phyloP scores from a whole-genome alignment of 1,140 invertebrate species.

The Battus philenor region DNA sequence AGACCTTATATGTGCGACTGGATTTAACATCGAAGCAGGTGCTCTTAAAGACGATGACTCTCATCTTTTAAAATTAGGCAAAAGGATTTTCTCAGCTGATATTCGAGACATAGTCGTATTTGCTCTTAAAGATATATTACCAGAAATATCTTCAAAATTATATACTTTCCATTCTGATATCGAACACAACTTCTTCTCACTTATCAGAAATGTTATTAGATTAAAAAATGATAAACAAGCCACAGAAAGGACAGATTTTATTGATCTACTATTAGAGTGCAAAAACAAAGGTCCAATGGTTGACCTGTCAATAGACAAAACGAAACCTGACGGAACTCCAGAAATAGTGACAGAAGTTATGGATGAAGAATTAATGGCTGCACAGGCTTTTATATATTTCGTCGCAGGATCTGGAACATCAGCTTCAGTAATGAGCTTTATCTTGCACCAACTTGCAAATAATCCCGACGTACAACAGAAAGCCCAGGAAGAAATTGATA shows the following conservation, averaged over 20 bases:
- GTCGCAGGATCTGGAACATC: constrained; percentile 10
- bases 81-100: constrained; percentile 33
- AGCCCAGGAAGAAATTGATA: constrained; percentile 10
- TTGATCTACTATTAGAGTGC: constrained; percentile 6
- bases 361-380: constrained; percentile 4
- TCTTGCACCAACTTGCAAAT: constrained; percentile 4
- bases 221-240: too few relatives aligned
- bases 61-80: constrained; percentile 69
- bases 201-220: constrained; percentile 2
- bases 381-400: constrained; percentile 11
- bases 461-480: constrained; percentile 3
- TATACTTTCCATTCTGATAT: constrained; percentile 4
- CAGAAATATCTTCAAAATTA: background rate
- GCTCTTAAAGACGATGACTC: constrained; percentile 72
- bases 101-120: constrained; percentile 21
- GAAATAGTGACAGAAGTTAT: constrained; percentile 1
- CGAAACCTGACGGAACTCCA: constrained; percentile 1
- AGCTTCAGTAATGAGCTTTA: constrained; percentile 1
- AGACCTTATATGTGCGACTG: constrained; percentile 45
- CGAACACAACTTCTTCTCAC: background rate
- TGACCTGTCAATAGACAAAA: background rate
- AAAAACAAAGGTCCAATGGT: constrained; percentile 7
- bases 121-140: constrained; percentile 5
- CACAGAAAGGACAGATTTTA: too few relatives aligned
- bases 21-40: constrained; percentile 77